Base-by-base conservation (phyloP, 1,140 invertebrate genomes). In the Megalopta genalis region DNA sequence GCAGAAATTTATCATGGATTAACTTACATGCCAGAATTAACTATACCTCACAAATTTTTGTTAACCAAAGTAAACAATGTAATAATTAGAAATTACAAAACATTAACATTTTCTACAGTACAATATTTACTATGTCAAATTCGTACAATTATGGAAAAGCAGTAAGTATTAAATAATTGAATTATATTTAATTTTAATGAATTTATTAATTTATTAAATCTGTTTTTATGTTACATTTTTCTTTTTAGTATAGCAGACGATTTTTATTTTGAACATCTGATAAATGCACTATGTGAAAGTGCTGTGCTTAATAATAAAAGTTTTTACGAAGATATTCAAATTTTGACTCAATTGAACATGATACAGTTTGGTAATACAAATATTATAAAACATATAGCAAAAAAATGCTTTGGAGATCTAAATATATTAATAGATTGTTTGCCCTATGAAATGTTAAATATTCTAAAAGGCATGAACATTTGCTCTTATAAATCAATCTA, bases 201-300 rank as follows among this genome's bases (percentile, higher is more conserved):
- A 52, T 37, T 54, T 65, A 73, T 66, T 65, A 64, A 37, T 16
- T 74, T 16, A 27, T 71, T 16, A 39, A 39, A 57, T 71, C 23
- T 18, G 49, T 54, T 21, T 16, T 16, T 54, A 21, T n/a, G 42
- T 49, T 65, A 57, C 57, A 0, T 65, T 60, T 49, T 74, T 63
- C 73, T 21, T 85, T 87, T 6, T 39, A 90, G 89, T 16, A 8
- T 86, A 10, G 10, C 80, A n/a, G 21, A 14, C 14, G 91, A 92
- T 76, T 95, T 94, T 88, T 96, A 95, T 86, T 90, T 95, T 85
- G 93, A 94, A 84, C 86, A 90, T 25, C 91, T 95, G 63, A 88
- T 95, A 81, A 93, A 95, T 85, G 90, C 21, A 62, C 90, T 83
- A 9, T 5, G 70, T 7, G 54, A 23, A 25, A 21, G 52, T 23